These are phyloP conservation scores for Antechinus stuartii DNA, from an alignment of 2,113 vertebrate genomes.

Conservation along the genomic window DNA sequence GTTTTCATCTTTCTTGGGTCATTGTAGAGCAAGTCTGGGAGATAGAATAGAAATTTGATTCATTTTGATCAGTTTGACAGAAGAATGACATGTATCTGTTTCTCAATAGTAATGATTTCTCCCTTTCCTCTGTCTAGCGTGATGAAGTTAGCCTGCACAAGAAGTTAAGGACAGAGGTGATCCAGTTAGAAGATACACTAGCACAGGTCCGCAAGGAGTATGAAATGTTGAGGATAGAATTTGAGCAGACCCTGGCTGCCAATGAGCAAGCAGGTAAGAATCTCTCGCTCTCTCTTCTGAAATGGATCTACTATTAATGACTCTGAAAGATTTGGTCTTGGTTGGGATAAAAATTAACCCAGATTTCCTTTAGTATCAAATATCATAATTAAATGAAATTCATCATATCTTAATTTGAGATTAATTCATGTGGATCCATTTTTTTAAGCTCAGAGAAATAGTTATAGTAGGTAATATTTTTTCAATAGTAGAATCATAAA, in stretches of 20 bases:
- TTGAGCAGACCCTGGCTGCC: slow-evolving; percentile 97
- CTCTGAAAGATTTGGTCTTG: not conserved
- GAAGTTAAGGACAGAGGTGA: slow-evolving; percentile 96
- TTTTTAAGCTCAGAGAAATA: slow-evolving; percentile 34
- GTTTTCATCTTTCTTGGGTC: slow-evolving; percentile 18
- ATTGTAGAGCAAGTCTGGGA: slow-evolving; percentile 43
- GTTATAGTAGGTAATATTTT: not conserved
- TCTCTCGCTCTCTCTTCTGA: not conserved
- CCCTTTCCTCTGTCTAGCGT: slow-evolving; percentile 84
- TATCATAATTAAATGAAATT: slow-evolving; percentile 25
- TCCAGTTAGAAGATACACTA: slow-evolving; percentile 97
- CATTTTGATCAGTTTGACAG: slow-evolving; percentile 22
- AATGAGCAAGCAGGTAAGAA: slow-evolving; percentile 97
- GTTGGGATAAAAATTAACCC: not conserved
- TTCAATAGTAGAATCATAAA: not conserved
- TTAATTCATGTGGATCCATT: slow-evolving; percentile 17
- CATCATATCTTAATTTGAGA: not conserved
- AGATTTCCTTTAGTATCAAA: not conserved
- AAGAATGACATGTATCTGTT: not conserved
- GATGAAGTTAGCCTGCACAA: slow-evolving; percentile 97
- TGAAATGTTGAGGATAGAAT: slow-evolving; percentile 98
- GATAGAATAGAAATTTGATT: slow-evolving; percentile 13
- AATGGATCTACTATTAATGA: not conserved
- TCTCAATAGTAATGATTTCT: slow-evolving; percentile 18
- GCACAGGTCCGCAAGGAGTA: slow-evolving; percentile 98